Percentiles rank a stretch among this genome's conserved stretches.
Evolutionary conservation across 2,888 invertebrate genomes (phyloP).

Genomic region (Drosophila demipolita): DNA sequence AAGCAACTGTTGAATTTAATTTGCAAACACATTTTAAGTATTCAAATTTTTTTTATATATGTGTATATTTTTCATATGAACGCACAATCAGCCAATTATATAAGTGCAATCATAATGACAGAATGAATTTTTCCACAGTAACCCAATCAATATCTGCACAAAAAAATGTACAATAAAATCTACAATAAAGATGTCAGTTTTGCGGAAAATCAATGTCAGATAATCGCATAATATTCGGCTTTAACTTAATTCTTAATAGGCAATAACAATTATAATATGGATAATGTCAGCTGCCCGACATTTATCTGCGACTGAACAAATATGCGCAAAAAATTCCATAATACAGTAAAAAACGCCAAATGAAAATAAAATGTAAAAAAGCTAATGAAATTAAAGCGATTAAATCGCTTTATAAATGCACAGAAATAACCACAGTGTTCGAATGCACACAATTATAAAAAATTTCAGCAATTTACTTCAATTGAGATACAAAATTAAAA

Average conservation of each 20-base stretch:
- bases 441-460: constrained; percentile 26
- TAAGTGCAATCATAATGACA: neutral
- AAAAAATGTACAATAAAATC: neutral
- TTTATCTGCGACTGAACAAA: constrained; percentile 47
- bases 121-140: neutral
- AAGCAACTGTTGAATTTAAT: constrained; percentile 1
- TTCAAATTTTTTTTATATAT: neutral
- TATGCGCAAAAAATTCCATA: constrained; percentile 7
- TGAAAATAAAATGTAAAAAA: constrained; percentile 35
- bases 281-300: constrained; percentile 53
- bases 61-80: neutral
- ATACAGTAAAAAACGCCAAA: constrained; percentile 23
- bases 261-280: constrained; percentile 43
- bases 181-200: constrained; percentile 4
- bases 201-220: constrained; percentile 38
- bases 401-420: constrained; percentile 48
- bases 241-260: constrained; percentile 63
- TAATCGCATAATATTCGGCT: constrained; percentile 42
- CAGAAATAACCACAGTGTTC: constrained; percentile 18
- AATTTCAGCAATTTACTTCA: constrained; percentile 40
- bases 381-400: constrained; percentile 70
- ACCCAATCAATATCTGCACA: neutral
- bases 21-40: neutral
- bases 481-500: constrained; percentile 19
- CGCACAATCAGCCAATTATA: neutral